phyloP scores from a whole-genome alignment of 2,797 vertebrate genomes.

The Tamandua tetradactyla region DNA sequence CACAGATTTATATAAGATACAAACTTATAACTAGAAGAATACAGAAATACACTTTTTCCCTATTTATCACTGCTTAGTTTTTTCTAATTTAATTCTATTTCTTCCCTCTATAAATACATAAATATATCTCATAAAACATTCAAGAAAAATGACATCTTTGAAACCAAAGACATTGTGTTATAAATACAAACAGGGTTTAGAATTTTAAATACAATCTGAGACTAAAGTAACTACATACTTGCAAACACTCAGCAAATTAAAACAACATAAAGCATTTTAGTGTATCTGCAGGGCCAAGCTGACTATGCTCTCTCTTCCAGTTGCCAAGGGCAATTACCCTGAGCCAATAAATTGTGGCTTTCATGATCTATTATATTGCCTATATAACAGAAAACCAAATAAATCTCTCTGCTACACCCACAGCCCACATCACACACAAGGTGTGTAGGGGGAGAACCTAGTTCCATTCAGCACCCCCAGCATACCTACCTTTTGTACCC shows the following conservation, averaged over 20 bases:
- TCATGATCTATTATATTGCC: neutral
- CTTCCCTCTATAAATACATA: no score
- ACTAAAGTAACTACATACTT: neutral
- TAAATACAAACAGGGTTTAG: constrained; percentile 24
- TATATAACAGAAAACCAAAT: neutral
- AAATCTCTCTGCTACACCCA: neutral
- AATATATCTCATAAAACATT: neutral
- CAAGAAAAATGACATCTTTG: constrained; percentile 34
- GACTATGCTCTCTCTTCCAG: neutral
- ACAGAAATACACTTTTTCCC: neutral
- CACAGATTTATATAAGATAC: constrained; percentile 35
- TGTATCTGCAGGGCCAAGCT: neutral
- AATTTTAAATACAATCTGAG: constrained; percentile 27
- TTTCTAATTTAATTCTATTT: no score
- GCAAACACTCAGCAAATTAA: constrained; percentile 24
- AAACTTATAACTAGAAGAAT: neutral
- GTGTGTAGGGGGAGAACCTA: neutral
- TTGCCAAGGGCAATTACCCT: neutral
- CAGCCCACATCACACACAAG: neutral
- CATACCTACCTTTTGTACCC: neutral
- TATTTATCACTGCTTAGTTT: constrained; percentile 29
- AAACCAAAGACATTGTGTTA: constrained; percentile 49
- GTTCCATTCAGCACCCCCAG: neutral
- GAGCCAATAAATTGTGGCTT: neutral
- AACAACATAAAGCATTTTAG: neutral